phyloP scores from a whole-genome alignment of 2,888 invertebrate genomes.

The Neuroscelio doddi region DNA sequence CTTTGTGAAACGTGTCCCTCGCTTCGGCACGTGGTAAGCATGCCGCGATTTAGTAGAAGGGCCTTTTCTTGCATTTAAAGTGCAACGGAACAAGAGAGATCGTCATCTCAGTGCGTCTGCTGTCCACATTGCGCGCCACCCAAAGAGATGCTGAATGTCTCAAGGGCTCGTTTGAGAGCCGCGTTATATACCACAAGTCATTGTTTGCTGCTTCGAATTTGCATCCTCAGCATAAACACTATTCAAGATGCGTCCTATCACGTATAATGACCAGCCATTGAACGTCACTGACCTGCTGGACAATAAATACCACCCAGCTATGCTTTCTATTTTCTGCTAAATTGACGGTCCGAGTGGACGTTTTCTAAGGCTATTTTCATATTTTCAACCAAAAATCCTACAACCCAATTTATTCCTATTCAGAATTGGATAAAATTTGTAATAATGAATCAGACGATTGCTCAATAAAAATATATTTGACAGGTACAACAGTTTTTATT shows the following conservation, averaged over 20 bases:
- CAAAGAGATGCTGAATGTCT: slow-evolving; percentile 47
- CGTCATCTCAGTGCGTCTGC: slow-evolving; percentile 53
- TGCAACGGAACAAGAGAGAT: slow-evolving; percentile 23
- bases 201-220: slow-evolving; percentile 56
- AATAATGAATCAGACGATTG: too few relatives aligned
- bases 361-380: too few relatives aligned
- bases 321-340: too few relatives aligned
- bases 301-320: too few relatives aligned
- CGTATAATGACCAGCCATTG: slow-evolving; percentile 38
- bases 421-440: too few relatives aligned
- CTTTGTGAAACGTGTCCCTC: slow-evolving; percentile 40
- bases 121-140: slow-evolving; percentile 59
- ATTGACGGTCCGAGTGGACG: too few relatives aligned
- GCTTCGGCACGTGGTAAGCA: slow-evolving; percentile 45
- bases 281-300: slow-evolving; percentile 4
- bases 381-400: too few relatives aligned
- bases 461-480: too few relatives aligned
- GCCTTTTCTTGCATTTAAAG: slow-evolving; percentile 30
- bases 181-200: slow-evolving; percentile 38
- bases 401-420: too few relatives aligned
- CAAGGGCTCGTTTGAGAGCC: slow-evolving; percentile 34
- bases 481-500: too few relatives aligned
- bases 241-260: slow-evolving; percentile 50
- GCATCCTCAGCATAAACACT: slow-evolving; percentile 60
- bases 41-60: slow-evolving; percentile 25